Evolutionary conservation across 2,113 vertebrate genomes (phyloP).

Genomic region (Spea bombifrons): DNA sequence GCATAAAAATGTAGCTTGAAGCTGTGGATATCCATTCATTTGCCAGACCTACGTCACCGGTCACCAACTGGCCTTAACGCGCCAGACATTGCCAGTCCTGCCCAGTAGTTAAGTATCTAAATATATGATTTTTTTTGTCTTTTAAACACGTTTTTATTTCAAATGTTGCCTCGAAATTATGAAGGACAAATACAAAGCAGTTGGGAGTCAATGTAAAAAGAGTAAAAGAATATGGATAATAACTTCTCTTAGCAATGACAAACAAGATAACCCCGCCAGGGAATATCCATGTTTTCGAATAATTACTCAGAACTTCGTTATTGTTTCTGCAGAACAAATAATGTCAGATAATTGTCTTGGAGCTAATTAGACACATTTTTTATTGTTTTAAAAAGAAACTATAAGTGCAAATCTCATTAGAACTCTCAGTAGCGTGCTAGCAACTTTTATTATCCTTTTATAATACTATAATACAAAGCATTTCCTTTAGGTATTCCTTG

Average conservation of each 20-base stretch:
- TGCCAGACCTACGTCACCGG: too few species aligned
- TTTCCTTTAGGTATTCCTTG: slow-evolving; percentile 25
- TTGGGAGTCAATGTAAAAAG: not conserved
- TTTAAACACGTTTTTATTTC: not conserved
- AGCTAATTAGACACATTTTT: slow-evolving; percentile 43
- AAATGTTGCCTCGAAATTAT: not conserved
- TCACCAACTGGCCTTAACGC: too few species aligned
- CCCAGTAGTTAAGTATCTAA: too few species aligned
- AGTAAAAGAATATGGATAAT: not conserved
- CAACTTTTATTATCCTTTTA: slow-evolving; percentile 13
- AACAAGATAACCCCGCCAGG: not conserved
- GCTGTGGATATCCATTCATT: too few species aligned
- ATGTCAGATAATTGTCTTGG: slow-evolving; percentile 36
- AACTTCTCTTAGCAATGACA: not conserved
- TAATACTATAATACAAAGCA: slow-evolving; percentile 33
- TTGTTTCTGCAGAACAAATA: slow-evolving; percentile 24
- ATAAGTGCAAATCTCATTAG: slow-evolving; percentile 11
- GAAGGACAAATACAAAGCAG: not conserved
- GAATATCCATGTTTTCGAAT: slow-evolving; percentile 6
- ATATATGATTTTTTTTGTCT: too few species aligned
- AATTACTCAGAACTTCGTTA: slow-evolving; percentile 12
- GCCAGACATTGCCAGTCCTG: too few species aligned
- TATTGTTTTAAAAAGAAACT: slow-evolving; percentile 16
- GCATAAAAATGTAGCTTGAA: too few species aligned
- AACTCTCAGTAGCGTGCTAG: slow-evolving; percentile 13